Percentiles rank a stretch among this genome's conserved stretches.
phyloP scores from a whole-genome alignment of 2,888 invertebrate genomes.

The Endomychus coccineus region DNA sequence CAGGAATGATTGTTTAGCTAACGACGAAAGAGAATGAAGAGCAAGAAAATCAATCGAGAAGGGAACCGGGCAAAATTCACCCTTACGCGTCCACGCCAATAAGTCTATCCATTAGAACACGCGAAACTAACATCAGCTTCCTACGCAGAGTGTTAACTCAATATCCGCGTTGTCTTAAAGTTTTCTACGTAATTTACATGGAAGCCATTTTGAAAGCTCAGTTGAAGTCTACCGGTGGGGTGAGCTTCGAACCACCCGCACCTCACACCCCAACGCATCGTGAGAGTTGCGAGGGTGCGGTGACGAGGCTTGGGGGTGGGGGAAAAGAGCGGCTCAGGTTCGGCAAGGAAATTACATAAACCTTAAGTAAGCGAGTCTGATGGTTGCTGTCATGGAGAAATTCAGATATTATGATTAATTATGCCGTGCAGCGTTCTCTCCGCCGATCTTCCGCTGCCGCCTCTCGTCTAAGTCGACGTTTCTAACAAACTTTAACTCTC shows the following conservation, averaged over 20 bases:
- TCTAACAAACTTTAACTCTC: no score
- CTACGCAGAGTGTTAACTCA: conserved; percentile 36
- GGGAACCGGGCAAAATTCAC: conserved; percentile 7
- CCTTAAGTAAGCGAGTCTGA: conserved; percentile 43
- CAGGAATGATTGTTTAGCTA: no score
- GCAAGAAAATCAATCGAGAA: conserved; percentile 15
- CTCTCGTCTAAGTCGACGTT: no score
- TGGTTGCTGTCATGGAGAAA: conserved; percentile 37
- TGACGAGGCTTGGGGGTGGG: conserved; percentile 16
- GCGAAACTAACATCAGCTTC: no score
- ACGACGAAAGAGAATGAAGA: no score
- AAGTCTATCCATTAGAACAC: conserved; percentile 4
- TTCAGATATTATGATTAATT: conserved; percentile 41
- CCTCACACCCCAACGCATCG: background rate
- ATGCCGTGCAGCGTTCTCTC: conserved; percentile 26
- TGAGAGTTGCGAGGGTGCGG: conserved; percentile 8
- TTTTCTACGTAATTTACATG: conserved; percentile 45
- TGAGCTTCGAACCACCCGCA: conserved; percentile 1
- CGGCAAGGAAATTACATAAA: conserved; percentile 43
- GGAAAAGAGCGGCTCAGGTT: conserved; percentile 29
- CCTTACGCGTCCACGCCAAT: conserved; percentile 6
- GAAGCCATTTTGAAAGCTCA: conserved; percentile 44
- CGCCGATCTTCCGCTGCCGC: conserved; percentile 12
- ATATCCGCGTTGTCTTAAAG: conserved; percentile 44
- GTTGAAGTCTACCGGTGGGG: conserved; percentile 24